Evolutionary conservation across 2,113 vertebrate genomes (phyloP).

Genomic region (Oncorhynchus tshawytscha): DNA sequence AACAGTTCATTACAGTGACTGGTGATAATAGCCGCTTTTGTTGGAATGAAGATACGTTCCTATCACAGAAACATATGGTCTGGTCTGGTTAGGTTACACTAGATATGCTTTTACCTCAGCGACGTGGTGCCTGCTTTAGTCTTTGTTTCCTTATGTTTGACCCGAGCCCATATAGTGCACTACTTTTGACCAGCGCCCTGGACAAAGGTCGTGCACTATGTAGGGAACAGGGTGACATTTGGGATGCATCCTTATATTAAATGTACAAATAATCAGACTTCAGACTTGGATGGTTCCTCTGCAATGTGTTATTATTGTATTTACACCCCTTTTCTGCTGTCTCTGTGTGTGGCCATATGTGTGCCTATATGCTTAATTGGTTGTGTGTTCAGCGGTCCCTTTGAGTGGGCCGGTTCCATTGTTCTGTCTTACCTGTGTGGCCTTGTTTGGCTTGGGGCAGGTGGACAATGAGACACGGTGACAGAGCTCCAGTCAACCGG

Average conservation of each 20-base stretch:
- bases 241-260: too few relatives aligned
- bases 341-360: background rate
- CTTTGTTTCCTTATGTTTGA: too few relatives aligned
- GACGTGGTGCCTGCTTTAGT: background rate
- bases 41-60: background rate
- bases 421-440: conserved; percentile 11
- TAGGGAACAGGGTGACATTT: too few relatives aligned
- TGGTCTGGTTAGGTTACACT: background rate
- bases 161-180: background rate
- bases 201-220: too few relatives aligned
- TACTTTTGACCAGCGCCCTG: background rate
- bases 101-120: background rate
- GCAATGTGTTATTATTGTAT: background rate
- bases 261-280: too few relatives aligned
- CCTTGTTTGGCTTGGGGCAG: conserved; percentile 22
- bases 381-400: background rate
- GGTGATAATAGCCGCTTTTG: background rate
- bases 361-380: background rate
- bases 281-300: background rate
- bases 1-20: conserved; percentile 21
- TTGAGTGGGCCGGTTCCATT: background rate
- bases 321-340: background rate
- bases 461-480: conserved; percentile 4
- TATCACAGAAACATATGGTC: background rate
- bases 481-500: background rate